Conservation (phyloP, 2,113 vertebrate species). For the Budorcas taxicolor region DNA sequence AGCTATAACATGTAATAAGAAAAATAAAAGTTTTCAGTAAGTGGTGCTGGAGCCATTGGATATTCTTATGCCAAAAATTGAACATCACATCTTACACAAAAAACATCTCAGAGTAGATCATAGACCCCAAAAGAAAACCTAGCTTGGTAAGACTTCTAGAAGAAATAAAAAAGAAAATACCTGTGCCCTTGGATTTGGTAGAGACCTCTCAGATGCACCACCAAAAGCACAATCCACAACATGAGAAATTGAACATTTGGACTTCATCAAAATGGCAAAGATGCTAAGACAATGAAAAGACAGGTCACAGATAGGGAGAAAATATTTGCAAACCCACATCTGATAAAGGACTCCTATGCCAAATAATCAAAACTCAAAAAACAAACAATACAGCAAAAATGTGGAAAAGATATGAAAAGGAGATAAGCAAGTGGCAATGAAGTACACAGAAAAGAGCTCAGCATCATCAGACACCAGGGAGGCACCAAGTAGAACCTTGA, state of each 20-base stretch:
- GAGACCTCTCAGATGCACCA: neutral
- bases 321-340: neutral
- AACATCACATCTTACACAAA: neutral
- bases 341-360: neutral
- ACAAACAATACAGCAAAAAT: neutral
- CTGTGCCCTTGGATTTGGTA: neutral
- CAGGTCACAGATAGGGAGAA: neutral
- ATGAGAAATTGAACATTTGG: fast-evolving
- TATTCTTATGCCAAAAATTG: neutral
- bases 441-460: neutral
- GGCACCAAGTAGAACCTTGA: fast-evolving
- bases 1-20: too few species aligned
- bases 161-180: neutral
- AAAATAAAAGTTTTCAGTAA: neutral
- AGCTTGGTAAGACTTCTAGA: neutral
- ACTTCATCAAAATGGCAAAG: neutral
- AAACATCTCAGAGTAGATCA: neutral
- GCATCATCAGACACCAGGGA: neutral
- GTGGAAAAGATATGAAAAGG: neutral
- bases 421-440: too few species aligned
- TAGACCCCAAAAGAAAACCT: too few species aligned
- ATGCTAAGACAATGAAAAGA: neutral
- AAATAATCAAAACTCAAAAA: neutral
- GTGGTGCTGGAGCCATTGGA: fast-evolving
- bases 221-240: neutral